Evolutionary conservation across 2,888 invertebrate genomes (phyloP).

Genomic region (Diplazon laetatorius): DNA sequence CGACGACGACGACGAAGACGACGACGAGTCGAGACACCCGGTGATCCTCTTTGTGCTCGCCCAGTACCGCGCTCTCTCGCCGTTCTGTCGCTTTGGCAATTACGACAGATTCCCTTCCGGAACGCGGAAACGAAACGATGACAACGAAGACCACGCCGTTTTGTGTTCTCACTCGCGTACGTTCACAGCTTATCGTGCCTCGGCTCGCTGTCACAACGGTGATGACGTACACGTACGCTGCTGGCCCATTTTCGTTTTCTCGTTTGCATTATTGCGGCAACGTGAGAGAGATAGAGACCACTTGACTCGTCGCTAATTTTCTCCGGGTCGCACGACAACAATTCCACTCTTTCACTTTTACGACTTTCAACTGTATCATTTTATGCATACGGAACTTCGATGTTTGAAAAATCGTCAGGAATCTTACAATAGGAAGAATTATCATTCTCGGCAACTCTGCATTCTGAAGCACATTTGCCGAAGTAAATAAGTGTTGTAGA

Average conservation of each 20-base stretch:
- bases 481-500: too few species aligned
- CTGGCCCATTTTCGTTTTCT: constrained; percentile 49
- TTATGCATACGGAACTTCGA: too few species aligned
- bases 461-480: too few species aligned
- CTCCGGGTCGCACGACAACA: constrained; percentile 26
- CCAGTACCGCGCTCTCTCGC: constrained; percentile 33
- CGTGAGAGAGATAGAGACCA: constrained; percentile 62
- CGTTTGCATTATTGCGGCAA: constrained; percentile 56
- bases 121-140: constrained; percentile 56
- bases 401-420: too few species aligned
- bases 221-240: constrained; percentile 55
- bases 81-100: constrained; percentile 46
- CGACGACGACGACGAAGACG: too few species aligned
- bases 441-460: too few species aligned
- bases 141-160: constrained; percentile 4
- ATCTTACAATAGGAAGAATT: too few species aligned
- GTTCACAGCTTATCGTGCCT: background rate
- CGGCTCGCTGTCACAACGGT: constrained; percentile 26
- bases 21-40: constrained; percentile 38
- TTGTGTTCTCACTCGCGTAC: background rate
- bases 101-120: constrained; percentile 56
- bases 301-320: constrained; percentile 48
- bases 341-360: constrained; percentile 44
- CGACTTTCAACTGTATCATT: constrained; percentile 26
- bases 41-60: constrained; percentile 52